Evolutionary conservation across 1,140 invertebrate genomes (phyloP), one percentile per base, ranked within the genome.

Genomic region (Temnothorax nylanderi): DNA sequence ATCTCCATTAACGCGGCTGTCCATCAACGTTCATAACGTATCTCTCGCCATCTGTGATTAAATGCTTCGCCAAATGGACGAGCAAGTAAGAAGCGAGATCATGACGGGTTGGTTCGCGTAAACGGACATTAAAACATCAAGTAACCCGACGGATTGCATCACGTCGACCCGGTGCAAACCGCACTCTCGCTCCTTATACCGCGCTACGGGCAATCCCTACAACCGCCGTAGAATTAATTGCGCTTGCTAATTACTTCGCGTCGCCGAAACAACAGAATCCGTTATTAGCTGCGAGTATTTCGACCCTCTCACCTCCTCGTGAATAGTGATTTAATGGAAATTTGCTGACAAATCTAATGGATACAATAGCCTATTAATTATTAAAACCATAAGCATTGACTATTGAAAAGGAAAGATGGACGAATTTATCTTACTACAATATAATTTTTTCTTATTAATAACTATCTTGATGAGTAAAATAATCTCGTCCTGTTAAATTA

Each of bases 181-280:
- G 78, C 89, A 84, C 84, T 90, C 89, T 82, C 85, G 64, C 49
- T 71, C 86, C 51, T 85, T 69, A 84, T 54, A 78, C 84, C 54
- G 75, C 77, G 62, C 72, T 47, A 82, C 41, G 64, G 21, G 72
- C 88, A 89, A 90, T 86, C 91, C 77, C 87, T 74, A 69, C 65
- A 90, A 87, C 91, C 86, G 64, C 92, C 62, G 54, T 76, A 84
- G 86, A 92, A 93, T 93, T 93, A 92, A 93, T 93, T 93, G 90
- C 88, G 72, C 64, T 85, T 75, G 78, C 90, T 92, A 91, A 92
- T 92, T 92, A 93, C 87, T 85, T 86, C 88, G 41, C 84, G 86
- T 88, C 74, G 62, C 64, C 71, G 78, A 90, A 91, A 92, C 88
- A 87, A 77, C 65, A 81, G 88, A 92, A 89, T 93, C 86, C 85